Conservation (phyloP, 2,113 vertebrate species). For the Atrichornis clamosus region DNA sequence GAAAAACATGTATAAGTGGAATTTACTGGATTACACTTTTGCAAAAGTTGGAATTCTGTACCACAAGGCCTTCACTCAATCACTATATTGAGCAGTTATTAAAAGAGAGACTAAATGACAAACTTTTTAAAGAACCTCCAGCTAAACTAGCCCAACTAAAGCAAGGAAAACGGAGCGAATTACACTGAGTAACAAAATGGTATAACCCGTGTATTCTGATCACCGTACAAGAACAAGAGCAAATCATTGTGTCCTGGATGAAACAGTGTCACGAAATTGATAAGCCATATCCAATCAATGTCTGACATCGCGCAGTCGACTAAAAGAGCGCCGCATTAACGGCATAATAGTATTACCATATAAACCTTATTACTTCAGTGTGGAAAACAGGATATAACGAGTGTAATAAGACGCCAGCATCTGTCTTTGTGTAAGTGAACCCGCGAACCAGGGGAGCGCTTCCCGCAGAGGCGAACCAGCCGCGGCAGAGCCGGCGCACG, state of each 20-base stretch:
- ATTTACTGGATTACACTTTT: neutral
- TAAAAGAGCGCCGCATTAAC: neutral
- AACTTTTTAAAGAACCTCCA: constrained; percentile 9
- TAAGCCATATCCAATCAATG: neutral
- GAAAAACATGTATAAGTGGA: neutral
- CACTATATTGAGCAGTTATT: neutral
- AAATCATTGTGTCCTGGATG: neutral
- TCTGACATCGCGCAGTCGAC: neutral
- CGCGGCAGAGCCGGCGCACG: neutral
- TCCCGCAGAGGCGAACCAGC: neutral
- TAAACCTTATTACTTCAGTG: neutral
- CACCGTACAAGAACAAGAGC: neutral
- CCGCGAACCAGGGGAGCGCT: neutral
- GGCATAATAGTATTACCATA: neutral
- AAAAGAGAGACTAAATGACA: neutral
- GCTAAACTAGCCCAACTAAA: neutral
- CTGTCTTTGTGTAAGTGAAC: neutral
- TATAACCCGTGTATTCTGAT: neutral
- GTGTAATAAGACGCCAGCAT: neutral
- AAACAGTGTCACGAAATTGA: neutral
- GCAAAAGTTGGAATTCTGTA: neutral
- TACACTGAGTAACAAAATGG: neutral
- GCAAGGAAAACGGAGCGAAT: neutral
- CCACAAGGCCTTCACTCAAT: neutral
- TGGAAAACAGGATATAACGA: neutral